phyloP scores from a whole-genome alignment of 1,140 invertebrate genomes.

The Trichonephila clavata region DNA sequence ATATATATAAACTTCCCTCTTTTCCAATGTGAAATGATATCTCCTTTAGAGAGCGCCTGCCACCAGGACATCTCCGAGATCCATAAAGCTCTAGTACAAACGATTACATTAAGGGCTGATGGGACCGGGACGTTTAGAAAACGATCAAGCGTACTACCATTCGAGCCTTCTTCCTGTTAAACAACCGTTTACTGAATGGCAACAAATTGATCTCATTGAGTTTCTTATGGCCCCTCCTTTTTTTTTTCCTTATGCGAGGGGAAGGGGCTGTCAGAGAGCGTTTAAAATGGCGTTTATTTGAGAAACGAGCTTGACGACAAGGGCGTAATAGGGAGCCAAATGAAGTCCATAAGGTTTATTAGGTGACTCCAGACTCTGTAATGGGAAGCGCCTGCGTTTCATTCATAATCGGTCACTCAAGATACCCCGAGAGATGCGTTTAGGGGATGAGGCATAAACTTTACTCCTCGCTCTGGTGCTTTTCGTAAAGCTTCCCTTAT shows the following conservation, averaged over 20 bases:
- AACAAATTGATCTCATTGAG: conserved; percentile 66
- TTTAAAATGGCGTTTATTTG: conserved; percentile 76
- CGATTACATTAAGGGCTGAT: conserved; percentile 18
- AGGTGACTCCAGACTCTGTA: conserved; percentile 68
- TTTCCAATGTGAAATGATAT: conserved; percentile 1
- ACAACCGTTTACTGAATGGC: conserved; percentile 55
- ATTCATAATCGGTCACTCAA: conserved; percentile 74
- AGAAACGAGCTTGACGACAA: conserved; percentile 34
- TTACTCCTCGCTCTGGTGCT: background rate
- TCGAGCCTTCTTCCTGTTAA: conserved; percentile 50
- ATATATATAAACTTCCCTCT: background rate
- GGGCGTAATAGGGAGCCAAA: conserved; percentile 57
- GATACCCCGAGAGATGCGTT: conserved; percentile 54
- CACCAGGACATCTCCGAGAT: background rate
- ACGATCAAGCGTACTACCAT: conserved; percentile 15
- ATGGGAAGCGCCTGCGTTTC: conserved; percentile 26
- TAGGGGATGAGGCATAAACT: conserved; percentile 50
- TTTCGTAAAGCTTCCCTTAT: too few relatives aligned
- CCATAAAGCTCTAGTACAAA: conserved; percentile 24
- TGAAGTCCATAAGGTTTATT: conserved; percentile 76
- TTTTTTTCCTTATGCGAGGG: background rate
- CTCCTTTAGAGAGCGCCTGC: background rate
- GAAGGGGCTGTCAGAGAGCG: background rate
- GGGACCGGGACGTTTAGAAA: conserved; percentile 23
- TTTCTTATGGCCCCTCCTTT: conserved; percentile 27